phyloP scores from a whole-genome alignment of 2,113 vertebrate genomes.

The Hemiprocne comata region DNA sequence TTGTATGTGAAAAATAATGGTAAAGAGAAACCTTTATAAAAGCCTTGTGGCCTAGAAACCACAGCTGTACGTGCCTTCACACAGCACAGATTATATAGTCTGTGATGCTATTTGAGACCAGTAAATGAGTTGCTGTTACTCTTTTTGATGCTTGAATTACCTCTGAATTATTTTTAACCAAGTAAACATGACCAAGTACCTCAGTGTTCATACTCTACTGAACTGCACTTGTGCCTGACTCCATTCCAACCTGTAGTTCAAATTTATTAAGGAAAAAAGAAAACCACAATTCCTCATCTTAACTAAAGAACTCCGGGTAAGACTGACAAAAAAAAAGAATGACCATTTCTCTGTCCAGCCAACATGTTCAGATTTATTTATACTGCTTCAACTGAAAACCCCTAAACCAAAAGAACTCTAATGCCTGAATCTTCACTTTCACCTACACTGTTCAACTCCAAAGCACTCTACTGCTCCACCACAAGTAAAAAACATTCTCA shows the following conservation, averaged over 20 bases:
- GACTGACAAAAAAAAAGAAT: background rate
- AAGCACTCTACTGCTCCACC: background rate
- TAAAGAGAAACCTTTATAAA: background rate
- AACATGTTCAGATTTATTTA: background rate
- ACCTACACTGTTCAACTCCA: background rate
- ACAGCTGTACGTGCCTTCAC: background rate
- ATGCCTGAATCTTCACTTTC: background rate
- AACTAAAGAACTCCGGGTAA: background rate
- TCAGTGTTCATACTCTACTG: background rate
- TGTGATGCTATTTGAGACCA: background rate
- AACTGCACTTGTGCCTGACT: background rate
- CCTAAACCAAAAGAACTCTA: background rate
- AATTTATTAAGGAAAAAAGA: background rate
- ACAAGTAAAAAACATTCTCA: accelerated
- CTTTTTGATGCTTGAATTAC: background rate
- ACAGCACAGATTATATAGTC: background rate
- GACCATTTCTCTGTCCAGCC: background rate
- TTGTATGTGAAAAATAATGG: background rate
- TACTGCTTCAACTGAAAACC: background rate
- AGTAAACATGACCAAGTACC: background rate
- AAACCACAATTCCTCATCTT: background rate
- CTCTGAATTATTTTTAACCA: background rate
- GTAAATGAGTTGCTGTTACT: background rate
- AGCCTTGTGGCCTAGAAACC: background rate
- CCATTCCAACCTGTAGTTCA: background rate